A percentile compares a stretch with the other conserved stretches of the same genome.
phyloP scores from a whole-genome alignment of 2,797 vertebrate genomes.

The Tolypeutes matacus region DNA sequence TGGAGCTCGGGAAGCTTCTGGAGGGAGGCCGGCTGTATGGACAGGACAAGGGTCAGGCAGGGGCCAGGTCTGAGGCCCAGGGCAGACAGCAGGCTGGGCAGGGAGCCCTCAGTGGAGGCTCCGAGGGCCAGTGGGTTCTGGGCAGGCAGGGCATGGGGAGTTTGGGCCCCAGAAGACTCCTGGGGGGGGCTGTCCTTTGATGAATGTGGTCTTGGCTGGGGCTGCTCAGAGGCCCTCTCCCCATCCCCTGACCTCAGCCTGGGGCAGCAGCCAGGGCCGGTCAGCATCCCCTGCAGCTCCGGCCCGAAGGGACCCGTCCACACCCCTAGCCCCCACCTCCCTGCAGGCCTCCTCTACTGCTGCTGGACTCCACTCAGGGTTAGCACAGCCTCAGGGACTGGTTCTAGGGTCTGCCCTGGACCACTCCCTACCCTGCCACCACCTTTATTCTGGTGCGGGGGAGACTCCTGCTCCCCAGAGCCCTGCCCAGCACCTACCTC shows the following conservation, averaged over 20 bases:
- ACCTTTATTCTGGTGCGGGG: not conserved
- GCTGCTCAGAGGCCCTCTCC: not conserved
- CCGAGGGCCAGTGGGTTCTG: too few relatives aligned
- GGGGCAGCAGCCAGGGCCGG: not conserved
- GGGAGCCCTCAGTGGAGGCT: not conserved
- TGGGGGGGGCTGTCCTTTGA: not conserved
- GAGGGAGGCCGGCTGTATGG: not conserved
- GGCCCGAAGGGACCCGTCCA: not conserved
- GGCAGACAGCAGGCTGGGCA: too few relatives aligned
- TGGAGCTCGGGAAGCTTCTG: not conserved
- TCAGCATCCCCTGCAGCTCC: not conserved
- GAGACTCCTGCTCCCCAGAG: not conserved
- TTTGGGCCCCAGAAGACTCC: not conserved
- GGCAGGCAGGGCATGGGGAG: not conserved
- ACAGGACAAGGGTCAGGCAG: not conserved
- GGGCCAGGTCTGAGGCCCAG: not conserved
- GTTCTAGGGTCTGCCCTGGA: not conserved
- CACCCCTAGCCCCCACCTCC: not conserved
- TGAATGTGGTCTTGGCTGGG: not conserved
- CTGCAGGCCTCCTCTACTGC: too few relatives aligned
- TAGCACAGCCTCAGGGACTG: not conserved
- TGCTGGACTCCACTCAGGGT: not conserved
- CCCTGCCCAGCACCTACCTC: fast-evolving
- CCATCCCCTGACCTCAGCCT: not conserved
- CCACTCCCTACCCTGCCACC: too few relatives aligned